phyloP scores from a whole-genome alignment of 2,888 invertebrate species.

The Entomobrya proxima region DNA sequence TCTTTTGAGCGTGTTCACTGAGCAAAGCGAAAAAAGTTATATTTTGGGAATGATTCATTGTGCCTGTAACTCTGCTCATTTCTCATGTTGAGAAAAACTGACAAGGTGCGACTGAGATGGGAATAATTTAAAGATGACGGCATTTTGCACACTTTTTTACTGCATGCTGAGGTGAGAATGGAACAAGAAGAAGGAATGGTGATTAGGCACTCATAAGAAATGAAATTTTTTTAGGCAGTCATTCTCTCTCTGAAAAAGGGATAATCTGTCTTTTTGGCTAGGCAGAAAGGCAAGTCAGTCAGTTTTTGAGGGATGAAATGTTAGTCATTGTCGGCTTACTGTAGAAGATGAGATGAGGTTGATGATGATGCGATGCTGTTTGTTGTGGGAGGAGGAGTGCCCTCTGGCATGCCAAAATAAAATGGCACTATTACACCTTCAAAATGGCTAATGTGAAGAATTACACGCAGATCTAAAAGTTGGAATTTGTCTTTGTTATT shows the following conservation, averaged over 20 bases:
- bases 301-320: neutral
- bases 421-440: slow-evolving; percentile 18
- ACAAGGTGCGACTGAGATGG: slow-evolving; percentile 47
- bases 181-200: slow-evolving; percentile 24
- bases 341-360: neutral
- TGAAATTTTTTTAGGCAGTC: neutral
- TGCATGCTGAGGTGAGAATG: neutral
- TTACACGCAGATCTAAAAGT: too few relatives aligned
- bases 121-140: slow-evolving; percentile 5
- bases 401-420: neutral
- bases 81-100: slow-evolving; percentile 22
- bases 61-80: neutral
- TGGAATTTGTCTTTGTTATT: slow-evolving; percentile 16
- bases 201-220: slow-evolving; percentile 29
- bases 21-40: neutral
- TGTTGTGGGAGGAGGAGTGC: slow-evolving; percentile 43
- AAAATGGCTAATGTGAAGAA: neutral
- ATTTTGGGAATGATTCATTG: slow-evolving; percentile 5
- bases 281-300: neutral
- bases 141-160: neutral
- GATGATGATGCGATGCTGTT: too few relatives aligned
- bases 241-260: slow-evolving; percentile 41
- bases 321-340: neutral
- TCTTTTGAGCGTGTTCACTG: slow-evolving; percentile 8
- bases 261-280: slow-evolving; percentile 43